Conservation (phyloP, 1,140 invertebrate genomes). For the Zaprionus inermis region DNA sequence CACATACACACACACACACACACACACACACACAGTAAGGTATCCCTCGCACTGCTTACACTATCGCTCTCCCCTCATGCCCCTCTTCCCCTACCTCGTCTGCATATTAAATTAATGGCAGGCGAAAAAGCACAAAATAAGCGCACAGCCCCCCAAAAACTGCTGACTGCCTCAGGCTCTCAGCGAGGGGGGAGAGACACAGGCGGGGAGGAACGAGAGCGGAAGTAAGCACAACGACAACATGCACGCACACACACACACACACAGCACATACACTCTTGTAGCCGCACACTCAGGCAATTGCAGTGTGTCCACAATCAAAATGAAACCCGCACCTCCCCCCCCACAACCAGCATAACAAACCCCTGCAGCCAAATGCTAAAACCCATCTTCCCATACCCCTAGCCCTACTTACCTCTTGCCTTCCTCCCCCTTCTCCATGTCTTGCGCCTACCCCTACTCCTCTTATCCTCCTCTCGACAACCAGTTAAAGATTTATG, state of each 20-base stretch:
- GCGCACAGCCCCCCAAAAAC: constrained; percentile 40
- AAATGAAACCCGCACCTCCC: constrained; percentile 42
- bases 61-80: not conserved
- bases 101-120: constrained; percentile 75
- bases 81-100: constrained; percentile 9
- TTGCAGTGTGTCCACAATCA: constrained; percentile 51
- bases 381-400: not conserved
- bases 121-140: constrained; percentile 62
- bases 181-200: not conserved
- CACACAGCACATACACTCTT: not conserved
- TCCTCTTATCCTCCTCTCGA: not conserved
- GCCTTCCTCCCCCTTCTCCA: not conserved
- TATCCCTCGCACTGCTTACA: constrained; percentile 13
- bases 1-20: constrained; percentile 29
- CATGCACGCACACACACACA: constrained; percentile 14
- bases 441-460: not conserved
- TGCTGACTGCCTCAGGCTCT: constrained; percentile 38
- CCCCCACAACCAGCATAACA: constrained; percentile 15
- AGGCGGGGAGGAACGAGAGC: not conserved
- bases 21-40: not conserved
- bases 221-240: constrained; percentile 2
- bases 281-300: constrained; percentile 8
- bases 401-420: not conserved
- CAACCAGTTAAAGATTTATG: constrained; percentile 77
- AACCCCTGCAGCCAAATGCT: not conserved